Evolutionary conservation across 1,140 invertebrate species (phyloP).

Genomic region (Drosophila nasuta): DNA sequence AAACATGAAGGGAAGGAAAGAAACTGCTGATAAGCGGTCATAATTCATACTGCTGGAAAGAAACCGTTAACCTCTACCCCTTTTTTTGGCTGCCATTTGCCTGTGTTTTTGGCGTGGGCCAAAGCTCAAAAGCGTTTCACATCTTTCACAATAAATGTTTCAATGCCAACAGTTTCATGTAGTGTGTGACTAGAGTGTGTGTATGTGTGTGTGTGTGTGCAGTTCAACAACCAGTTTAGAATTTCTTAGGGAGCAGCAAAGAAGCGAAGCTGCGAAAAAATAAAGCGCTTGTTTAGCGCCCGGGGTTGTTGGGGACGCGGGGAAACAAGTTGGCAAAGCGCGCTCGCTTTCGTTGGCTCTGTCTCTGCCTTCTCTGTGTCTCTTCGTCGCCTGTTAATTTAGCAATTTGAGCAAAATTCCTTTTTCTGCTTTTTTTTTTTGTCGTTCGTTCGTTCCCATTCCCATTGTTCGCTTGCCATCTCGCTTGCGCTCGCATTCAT

Average conservation of each 20-base stretch:
- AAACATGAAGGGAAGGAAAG: slow-evolving; percentile 6
- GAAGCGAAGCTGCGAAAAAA: background rate
- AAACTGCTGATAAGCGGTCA: slow-evolving; percentile 65
- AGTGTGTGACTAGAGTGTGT: background rate
- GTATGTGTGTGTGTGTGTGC: slow-evolving; percentile 33
- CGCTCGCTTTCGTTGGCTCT: slow-evolving; percentile 71
- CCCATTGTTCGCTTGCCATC: background rate
- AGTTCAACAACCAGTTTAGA: slow-evolving; percentile 79
- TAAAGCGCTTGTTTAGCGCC: too few species aligned
- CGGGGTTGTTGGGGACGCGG: background rate
- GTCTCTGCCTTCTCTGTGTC: background rate
- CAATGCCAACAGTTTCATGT: slow-evolving; percentile 47
- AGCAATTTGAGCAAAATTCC: slow-evolving; percentile 70
- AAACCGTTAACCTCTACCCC: slow-evolving; percentile 34
- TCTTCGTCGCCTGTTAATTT: slow-evolving; percentile 62
- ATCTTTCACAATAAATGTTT: slow-evolving; percentile 45
- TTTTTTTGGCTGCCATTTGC: background rate
- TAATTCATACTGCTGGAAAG: slow-evolving; percentile 21
- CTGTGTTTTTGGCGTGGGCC: background rate
- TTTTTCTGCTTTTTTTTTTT: slow-evolving; percentile 22
- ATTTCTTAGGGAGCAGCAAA: slow-evolving; percentile 55
- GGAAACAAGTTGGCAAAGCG: slow-evolving; percentile 70
- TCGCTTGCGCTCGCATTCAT: slow-evolving; percentile 44
- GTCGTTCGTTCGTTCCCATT: background rate
- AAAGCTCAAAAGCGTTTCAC: slow-evolving; percentile 37